A percentile compares a stretch with the other conserved stretches of the same genome.
Evolutionary conservation across 2,113 vertebrate species (phyloP).

Genomic region (Pelobates fuscus): DNA sequence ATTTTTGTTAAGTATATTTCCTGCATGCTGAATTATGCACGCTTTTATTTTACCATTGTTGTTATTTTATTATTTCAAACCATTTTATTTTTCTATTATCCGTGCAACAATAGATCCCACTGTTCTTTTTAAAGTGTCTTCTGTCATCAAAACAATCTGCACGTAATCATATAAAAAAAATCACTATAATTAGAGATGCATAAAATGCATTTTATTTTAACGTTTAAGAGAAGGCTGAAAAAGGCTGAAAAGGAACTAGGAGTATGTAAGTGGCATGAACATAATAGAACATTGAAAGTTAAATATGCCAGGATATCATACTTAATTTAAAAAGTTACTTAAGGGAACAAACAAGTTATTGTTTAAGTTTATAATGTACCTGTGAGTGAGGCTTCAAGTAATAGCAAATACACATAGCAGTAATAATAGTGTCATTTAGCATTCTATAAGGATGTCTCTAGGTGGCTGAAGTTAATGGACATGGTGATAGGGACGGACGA

Average conservation of each 20-base stretch:
- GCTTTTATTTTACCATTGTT: background rate
- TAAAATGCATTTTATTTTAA: slow-evolving; percentile 10
- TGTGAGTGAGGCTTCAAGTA: too few relatives aligned
- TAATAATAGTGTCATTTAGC: too few relatives aligned
- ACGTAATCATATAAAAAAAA: slow-evolving; percentile 1
- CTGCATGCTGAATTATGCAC: background rate
- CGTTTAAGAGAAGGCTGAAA: slow-evolving; percentile 7
- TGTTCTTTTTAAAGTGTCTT: background rate
- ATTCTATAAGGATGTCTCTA: too few relatives aligned
- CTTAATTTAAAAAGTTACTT: too few relatives aligned
- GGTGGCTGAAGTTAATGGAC: too few relatives aligned
- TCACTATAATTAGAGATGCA: slow-evolving; percentile 18
- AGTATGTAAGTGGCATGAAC: slow-evolving; percentile 18
- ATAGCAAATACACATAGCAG: too few relatives aligned
- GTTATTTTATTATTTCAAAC: background rate
- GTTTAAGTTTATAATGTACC: too few relatives aligned
- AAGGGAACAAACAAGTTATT: too few relatives aligned
- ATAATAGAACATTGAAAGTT: slow-evolving; percentile 4
- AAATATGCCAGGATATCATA: too few relatives aligned
- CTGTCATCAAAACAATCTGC: slow-evolving; percentile 11
- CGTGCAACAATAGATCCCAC: background rate
- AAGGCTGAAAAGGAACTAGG: background rate
- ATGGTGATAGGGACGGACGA: too few relatives aligned
- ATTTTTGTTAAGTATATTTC: too few relatives aligned
- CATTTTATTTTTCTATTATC: background rate